Percentiles rank a stretch among this genome's conserved stretches.
These are phyloP conservation scores for Carettochelys insculpta DNA, from an alignment of 2,113 vertebrate genomes.

Conservation along the genomic window DNA sequence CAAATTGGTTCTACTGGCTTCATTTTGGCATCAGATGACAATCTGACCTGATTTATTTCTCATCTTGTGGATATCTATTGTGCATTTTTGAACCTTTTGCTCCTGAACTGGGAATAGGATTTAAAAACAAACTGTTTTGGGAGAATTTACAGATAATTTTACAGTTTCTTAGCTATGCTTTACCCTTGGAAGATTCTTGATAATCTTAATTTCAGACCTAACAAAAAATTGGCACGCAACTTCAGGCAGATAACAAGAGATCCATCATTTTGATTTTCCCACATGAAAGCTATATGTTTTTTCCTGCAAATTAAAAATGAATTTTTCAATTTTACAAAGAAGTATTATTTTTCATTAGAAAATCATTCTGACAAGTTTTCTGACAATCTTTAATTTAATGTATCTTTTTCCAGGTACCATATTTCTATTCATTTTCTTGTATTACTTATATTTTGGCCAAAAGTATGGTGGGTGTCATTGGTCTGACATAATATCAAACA, in stretches of 20 bases:
- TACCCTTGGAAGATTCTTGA: neutral
- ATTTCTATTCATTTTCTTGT: neutral
- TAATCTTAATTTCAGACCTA: neutral
- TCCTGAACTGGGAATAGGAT: neutral
- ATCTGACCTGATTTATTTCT: neutral
- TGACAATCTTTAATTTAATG: neutral
- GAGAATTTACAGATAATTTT: neutral
- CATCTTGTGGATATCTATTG: neutral
- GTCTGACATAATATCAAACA: neutral
- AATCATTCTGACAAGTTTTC: neutral
- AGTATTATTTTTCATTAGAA: neutral
- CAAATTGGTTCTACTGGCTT: neutral
- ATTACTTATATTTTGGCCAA: neutral
- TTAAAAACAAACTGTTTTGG: neutral
- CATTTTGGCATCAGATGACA: neutral
- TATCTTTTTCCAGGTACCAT: neutral
- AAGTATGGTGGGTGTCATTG: neutral
- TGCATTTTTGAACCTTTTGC: neutral
- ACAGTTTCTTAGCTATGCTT: neutral
- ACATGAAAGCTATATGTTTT: neutral
- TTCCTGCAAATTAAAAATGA: neutral
- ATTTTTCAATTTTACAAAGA: neutral
- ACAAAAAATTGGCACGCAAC: neutral
- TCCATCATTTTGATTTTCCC: neutral
- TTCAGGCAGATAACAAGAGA: neutral